Base-by-base conservation (phyloP, 2,797 vertebrate genomes). In the Neopelma chrysocephalum region DNA sequence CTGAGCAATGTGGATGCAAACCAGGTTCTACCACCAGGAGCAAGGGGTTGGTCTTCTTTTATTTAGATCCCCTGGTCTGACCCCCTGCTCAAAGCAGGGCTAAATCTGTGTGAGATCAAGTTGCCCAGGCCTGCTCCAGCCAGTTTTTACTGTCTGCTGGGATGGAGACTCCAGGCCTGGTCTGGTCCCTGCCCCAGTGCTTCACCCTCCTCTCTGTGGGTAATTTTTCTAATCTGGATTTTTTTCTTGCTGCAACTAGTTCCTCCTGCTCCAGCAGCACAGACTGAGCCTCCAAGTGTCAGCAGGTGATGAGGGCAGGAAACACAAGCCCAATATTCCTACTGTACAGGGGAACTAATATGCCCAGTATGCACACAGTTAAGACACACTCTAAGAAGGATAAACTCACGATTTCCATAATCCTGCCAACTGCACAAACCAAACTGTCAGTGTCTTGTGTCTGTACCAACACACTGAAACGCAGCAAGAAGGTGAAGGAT, bases 401-500 rank as follows among this genome's bases (percentile, higher is more conserved):
- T 13, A 29, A 14, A 4, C 1, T 12, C 25, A 48, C 7, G 10
- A 47, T 38, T 43, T 57, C 58, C 82, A 50, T 38, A 50, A 71
- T 25, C 34, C 25, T 20, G 27, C 23, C 62, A 81, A 75, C 18
- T 5, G 61, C 10, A 4, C 38, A 50, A 53, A 43, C 15, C 60
- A 29, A 66, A 15, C 13, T 34, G 14, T 22, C 10, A 19, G 32
- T 31, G 54, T 12, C 29, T 66, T 34, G 23, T 3, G 4, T 20
- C 80, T 71, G 20, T 13, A 43, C 11, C 31, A 47, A 64, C 0
- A 0, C 61, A 58, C 2, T 26, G 12, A 45, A 69, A 54, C 3
- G 40, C 47, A 43, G 81, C 2, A 32, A 40, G 32, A 87, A 66
- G 77, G 64, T 8, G 27, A 57, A 36, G 25, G 4, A 25, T 3